These are phyloP conservation scores for Xiphophorus couchianus DNA, from an alignment of 2,113 vertebrate species.

Conservation along the genomic window DNA sequence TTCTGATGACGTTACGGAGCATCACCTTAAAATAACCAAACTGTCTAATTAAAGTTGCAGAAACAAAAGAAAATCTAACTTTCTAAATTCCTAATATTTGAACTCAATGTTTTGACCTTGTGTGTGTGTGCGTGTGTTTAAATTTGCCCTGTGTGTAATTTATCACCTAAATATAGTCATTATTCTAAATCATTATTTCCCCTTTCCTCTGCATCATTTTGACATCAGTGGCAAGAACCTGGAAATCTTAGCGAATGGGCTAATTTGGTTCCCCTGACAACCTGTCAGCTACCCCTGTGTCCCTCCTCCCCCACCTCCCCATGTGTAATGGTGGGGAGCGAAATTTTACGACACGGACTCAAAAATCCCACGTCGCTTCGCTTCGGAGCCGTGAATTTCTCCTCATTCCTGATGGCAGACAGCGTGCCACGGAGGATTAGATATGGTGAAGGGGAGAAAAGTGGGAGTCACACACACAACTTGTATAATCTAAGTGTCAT, in stretches of 20 bases:
- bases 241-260: not conserved
- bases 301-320: not conserved
- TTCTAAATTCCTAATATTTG: no score
- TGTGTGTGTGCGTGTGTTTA: no score
- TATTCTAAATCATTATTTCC: not conserved
- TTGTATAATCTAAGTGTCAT: slow-evolving; percentile 47
- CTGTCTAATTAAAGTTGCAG: no score
- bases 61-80: no score
- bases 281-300: not conserved
- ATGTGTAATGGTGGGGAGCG: not conserved
- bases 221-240: not conserved
- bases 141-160: not conserved
- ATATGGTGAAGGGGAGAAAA: slow-evolving; percentile 48
- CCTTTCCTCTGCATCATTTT: not conserved
- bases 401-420: slow-evolving; percentile 10
- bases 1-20: no score
- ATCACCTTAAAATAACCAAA: no score
- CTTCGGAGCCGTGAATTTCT: slow-evolving; percentile 24
- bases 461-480: slow-evolving; percentile 28
- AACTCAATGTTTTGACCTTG: no score
- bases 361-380: not conserved
- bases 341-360: slow-evolving; percentile 4
- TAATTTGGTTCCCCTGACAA: not conserved
- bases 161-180: not conserved
- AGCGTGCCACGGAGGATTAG: slow-evolving; percentile 46